Conservation (phyloP, 2,888 invertebrate genomes). For the Cataglyphis rosenhaueri region DNA sequence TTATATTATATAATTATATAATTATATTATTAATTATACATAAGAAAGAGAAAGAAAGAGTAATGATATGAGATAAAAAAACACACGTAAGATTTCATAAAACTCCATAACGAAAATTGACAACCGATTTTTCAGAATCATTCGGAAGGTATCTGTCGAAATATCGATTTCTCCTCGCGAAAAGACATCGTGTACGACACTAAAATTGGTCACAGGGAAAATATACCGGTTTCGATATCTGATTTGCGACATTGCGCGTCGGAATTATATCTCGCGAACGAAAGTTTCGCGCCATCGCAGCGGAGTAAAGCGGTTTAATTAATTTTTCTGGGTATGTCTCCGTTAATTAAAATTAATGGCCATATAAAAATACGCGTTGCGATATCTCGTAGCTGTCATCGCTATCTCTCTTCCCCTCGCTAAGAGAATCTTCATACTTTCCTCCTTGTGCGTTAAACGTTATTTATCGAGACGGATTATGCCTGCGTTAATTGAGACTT, state of each 20-base stretch:
- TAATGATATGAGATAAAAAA: neutral
- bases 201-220: conserved; percentile 18
- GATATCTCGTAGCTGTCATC: conserved; percentile 25
- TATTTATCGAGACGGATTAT: conserved; percentile 39
- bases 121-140: neutral
- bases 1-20: neutral
- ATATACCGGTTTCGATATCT: conserved; percentile 46
- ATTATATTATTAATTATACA: neutral
- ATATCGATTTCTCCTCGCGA: neutral
- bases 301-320: conserved; percentile 25
- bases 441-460: neutral
- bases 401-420: conserved; percentile 11
- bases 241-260: conserved; percentile 36
- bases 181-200: conserved; percentile 1
- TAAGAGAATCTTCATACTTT: neutral
- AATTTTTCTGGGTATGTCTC: conserved; percentile 31
- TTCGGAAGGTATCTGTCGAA: neutral
- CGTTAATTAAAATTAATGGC: conserved; percentile 48
- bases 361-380: conserved; percentile 41
- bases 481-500: conserved; percentile 27
- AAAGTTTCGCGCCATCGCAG: conserved; percentile 21
- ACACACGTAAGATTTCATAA: neutral
- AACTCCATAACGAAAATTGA: neutral
- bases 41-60: neutral
- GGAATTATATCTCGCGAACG: conserved; percentile 16